Base-by-base conservation (phyloP, 2,888 invertebrate genomes). In the Ctena decussata region DNA sequence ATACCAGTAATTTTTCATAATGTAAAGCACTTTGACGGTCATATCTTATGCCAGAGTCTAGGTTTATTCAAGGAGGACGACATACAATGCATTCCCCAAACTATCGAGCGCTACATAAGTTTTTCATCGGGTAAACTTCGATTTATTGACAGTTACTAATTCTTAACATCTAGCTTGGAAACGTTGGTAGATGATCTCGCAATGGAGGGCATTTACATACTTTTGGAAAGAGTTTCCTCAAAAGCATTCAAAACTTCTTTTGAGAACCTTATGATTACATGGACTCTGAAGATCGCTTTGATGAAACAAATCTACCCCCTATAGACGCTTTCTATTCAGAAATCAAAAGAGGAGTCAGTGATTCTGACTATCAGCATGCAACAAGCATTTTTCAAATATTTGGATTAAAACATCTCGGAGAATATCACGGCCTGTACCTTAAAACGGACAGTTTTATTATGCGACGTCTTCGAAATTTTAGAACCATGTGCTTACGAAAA, bases 391-490 rank as follows among this genome's bases (percentile, higher is more conserved):
- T 69, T 77, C 21, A 30, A 32, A 46, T 18, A 44, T 83, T 78
- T 27, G 11, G 75, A 27, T 32, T 77, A 70, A 74, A 46, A 41
- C 2, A n/a, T 24, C 39, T 83, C n/a, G 77, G 82, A 6, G 84
- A 84, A 3, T 82, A 79, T 57, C 84, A 84, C 46, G 80, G 84
- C 24, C 57, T 80, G 0, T 84, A 87, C 39, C 44, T 87, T 8
- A 74, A 77, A 65, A 80, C 74, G 3, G 84, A 80, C 69, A 65
- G 69, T 82, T 27, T 57, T 86, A 3, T 49, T 85, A 24, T 70
- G 70, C 37, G 86, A 86, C 69, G 77, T 82, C 2, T 82, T 84
- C 57, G 80, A 84, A 69, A 12, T 39, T 87, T 87, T n/a, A 46
- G 85, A 78, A 35, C 39, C 27, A 35, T 82, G 49, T 76, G 79